These are phyloP conservation scores for Limnothrissa miodon DNA, from an alignment of 2,113 vertebrate genomes.

Conservation along the genomic window DNA sequence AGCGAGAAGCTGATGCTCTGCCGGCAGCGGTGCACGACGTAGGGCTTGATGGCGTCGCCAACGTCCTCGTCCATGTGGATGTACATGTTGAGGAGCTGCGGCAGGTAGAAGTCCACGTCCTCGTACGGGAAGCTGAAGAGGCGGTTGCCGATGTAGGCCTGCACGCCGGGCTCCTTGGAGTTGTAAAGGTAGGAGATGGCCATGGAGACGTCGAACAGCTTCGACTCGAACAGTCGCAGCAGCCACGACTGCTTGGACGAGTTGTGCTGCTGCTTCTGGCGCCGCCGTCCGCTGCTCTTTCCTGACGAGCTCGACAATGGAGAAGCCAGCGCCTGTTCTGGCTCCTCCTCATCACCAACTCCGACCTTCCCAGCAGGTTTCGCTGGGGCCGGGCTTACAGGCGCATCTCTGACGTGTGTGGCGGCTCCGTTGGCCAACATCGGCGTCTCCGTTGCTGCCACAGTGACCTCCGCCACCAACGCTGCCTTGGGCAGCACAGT, in stretches of 20 bases:
- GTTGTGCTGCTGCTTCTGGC: conserved; percentile 84
- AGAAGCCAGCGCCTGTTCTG: neutral
- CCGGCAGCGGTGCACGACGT: conserved; percentile 94
- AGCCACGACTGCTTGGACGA: conserved; percentile 93
- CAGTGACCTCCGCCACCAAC: conserved; percentile 5
- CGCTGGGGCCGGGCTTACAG: neutral
- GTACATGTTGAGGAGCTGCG: conserved; percentile 97
- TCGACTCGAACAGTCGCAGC: conserved; percentile 91
- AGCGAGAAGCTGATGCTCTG: conserved; percentile 94
- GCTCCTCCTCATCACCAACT: neutral
- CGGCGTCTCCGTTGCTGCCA: neutral
- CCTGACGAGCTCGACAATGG: conserved; percentile 46
- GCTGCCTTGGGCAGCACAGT: neutral
- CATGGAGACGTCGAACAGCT: conserved; percentile 97
- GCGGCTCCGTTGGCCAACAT: neutral
- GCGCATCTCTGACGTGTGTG: conserved; percentile 60
- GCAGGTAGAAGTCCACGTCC: conserved; percentile 92
- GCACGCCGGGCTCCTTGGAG: conserved; percentile 94
- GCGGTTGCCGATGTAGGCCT: conserved; percentile 94
- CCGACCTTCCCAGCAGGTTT: neutral
- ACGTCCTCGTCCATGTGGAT: conserved; percentile 97
- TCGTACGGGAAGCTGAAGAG: conserved; percentile 90
- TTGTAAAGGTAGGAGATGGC: conserved; percentile 96
- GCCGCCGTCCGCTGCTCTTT: conserved; percentile 70
- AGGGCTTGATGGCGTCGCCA: conserved; percentile 94